Conservation (phyloP, 2,113 vertebrate species). For the Pelecanus crispus region DNA sequence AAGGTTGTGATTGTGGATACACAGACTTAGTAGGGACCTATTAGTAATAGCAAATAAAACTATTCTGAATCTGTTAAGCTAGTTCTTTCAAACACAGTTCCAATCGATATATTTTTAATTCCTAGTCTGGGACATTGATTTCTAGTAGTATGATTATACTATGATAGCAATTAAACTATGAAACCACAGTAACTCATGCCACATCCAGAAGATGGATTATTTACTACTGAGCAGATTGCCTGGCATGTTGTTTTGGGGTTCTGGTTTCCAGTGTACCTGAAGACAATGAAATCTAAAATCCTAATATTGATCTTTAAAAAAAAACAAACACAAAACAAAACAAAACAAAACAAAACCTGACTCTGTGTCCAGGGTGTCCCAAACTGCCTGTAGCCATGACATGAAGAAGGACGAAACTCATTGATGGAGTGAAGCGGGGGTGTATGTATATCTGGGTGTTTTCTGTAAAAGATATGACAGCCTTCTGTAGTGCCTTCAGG, state of each 20-base stretch:
- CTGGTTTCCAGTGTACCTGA: neutral
- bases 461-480: neutral
- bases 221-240: neutral
- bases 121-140: neutral
- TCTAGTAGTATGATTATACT: neutral
- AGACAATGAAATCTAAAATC: neutral
- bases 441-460: neutral
- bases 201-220: neutral
- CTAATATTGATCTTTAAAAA: neutral
- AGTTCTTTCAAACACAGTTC: neutral
- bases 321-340: no score
- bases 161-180: neutral
- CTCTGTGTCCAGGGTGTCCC: neutral
- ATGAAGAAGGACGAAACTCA: neutral
- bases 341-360: neutral
- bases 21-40: neutral
- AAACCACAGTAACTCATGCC: neutral
- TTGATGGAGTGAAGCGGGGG: neutral
- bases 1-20: neutral
- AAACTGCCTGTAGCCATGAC: neutral
- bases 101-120: neutral
- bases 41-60: neutral
- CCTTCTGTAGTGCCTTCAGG: neutral
- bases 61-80: neutral
- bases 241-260: neutral